Base-by-base conservation (phyloP, 2,113 vertebrate species). In the Xenopus tropicalis region DNA sequence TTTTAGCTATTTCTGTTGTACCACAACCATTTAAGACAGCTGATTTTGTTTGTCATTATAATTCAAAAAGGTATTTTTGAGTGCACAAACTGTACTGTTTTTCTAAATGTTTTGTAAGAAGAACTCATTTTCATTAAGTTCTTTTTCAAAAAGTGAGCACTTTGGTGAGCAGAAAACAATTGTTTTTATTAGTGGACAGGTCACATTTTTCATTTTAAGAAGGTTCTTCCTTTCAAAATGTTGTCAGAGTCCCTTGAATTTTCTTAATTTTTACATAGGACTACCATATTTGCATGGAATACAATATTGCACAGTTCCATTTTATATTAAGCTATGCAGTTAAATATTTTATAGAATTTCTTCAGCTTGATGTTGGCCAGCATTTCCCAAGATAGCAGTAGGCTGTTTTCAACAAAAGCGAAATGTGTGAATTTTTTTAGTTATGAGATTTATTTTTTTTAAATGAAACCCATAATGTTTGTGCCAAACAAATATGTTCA, bases 241-340 rank as follows among this genome's bases (percentile, higher is more conserved):
- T 59, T 23, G 20, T 10, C 6, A 6, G 4, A 23, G 14, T 0
- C 20, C 22, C 21, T 10, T 59, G 46, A 13, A 10, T 48, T 48
- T 14, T 48, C 16, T 48, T 48, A 14, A 11, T 10, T 54, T 54
- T 54, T 54, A n/a, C 19, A n/a, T 20, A n/a, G 19, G 19, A n/a
- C 7, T 1, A 4, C 83, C 87, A 88, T 92, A 89, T 87, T 91
- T 92, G 89, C 90, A 89, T 82, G 82, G 85, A 86, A 86, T 88
- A 83, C 88, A 80, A 89, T 89, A 77, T 93, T 93, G 91, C 90
- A 93, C 91, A 89, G 88, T 87, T 66, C 77, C 81, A 66, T 87
- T 81, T 81, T 86, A 80, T 29, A 88, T 87, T 89, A 87, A 90
- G 86, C 90, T 93, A 93, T 92, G 90, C 90, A 92, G 86, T 90